phyloP scores from a whole-genome alignment of 2,113 vertebrate genomes.

The Caranx melampygus region DNA sequence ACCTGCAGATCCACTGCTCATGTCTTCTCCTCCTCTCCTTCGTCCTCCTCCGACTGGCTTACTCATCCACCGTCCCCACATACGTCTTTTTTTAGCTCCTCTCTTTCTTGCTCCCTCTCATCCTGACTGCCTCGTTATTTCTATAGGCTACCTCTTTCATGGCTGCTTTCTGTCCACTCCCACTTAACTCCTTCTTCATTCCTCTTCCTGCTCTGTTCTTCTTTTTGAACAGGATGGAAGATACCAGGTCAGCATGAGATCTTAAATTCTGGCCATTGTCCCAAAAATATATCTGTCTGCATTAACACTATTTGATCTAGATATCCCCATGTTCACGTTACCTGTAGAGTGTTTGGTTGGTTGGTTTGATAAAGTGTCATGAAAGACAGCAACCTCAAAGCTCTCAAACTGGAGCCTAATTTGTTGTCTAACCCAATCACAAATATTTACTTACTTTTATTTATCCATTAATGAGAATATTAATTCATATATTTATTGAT shows the following conservation, averaged over 20 bases:
- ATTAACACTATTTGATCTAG: too few relatives aligned
- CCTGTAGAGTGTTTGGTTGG: too few relatives aligned
- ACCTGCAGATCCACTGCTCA: neutral
- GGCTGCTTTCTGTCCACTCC: neutral
- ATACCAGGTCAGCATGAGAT: neutral
- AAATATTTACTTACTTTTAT: too few relatives aligned
- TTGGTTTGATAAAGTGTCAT: too few relatives aligned
- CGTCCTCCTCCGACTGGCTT: slow-evolving; percentile 4
- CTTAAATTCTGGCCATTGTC: too few relatives aligned
- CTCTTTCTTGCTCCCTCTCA: neutral
- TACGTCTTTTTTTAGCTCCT: neutral
- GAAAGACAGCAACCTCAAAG: too few relatives aligned
- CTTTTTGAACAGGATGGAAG: slow-evolving; percentile 25
- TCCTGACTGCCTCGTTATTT: neutral
- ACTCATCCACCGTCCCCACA: slow-evolving; percentile 6
- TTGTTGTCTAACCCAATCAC: too few relatives aligned
- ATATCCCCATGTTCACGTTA: too few relatives aligned
- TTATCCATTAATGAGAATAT: too few relatives aligned
- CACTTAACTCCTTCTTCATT: neutral
- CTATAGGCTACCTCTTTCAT: neutral
- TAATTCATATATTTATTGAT: too few relatives aligned
- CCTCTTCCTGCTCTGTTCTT: neutral
- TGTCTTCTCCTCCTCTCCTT: neutral
- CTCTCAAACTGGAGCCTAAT: too few relatives aligned
- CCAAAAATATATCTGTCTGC: too few relatives aligned